Evolutionary conservation across 2,888 invertebrate species (phyloP).

Genomic region (Acanthosepion esculentum): DNA sequence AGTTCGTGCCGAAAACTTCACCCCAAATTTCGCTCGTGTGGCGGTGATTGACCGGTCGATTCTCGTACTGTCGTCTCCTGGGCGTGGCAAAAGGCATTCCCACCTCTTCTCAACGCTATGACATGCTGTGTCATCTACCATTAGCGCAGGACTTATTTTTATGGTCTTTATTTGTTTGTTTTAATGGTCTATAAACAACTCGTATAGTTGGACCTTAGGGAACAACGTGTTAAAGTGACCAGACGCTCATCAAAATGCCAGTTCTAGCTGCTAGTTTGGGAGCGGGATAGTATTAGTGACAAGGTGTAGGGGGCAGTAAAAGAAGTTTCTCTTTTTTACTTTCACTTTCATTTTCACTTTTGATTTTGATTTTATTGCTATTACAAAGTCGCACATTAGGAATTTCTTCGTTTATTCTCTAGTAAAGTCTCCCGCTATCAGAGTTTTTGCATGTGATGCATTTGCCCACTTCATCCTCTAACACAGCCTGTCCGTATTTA

Average conservation of each 20-base stretch:
- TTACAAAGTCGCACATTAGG: background rate
- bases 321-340: background rate
- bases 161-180: conserved; percentile 33
- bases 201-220: conserved; percentile 15
- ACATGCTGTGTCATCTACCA: background rate
- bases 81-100: background rate
- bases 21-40: background rate
- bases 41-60: background rate
- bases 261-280: background rate
- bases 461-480: no score
- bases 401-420: background rate
- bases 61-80: background rate
- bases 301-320: background rate
- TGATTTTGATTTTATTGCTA: background rate
- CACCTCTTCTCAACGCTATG: background rate
- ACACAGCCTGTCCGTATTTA: no score
- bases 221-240: background rate
- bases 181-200: conserved; percentile 15
- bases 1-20: background rate
- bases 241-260: conserved; percentile 20
- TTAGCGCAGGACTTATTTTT: background rate
- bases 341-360: background rate
- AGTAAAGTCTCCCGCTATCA: background rate
- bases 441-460: background rate
- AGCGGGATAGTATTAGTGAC: background rate